phyloP scores from a whole-genome alignment of 2,113 vertebrate species.

The Leptodactylus fuscus region DNA sequence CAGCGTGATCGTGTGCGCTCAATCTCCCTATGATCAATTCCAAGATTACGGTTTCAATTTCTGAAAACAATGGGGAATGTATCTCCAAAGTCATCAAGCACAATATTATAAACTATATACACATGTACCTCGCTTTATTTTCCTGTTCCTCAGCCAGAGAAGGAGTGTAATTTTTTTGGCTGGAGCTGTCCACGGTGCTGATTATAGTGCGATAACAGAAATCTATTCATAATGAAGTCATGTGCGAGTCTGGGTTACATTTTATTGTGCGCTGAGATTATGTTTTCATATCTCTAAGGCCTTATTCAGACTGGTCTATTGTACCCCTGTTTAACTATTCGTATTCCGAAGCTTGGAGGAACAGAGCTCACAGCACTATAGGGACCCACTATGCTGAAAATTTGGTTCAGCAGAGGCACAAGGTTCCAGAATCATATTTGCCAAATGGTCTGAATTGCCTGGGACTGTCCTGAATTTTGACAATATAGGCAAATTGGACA shows the following conservation, averaged over 20 bases:
- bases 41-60: background rate
- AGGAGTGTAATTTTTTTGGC: background rate
- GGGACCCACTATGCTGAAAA: background rate
- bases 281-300: background rate
- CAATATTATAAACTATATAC: background rate
- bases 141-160: background rate
- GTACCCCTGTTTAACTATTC: background rate
- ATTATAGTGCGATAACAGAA: background rate
- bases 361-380: background rate
- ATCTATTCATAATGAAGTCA: background rate
- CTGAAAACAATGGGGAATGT: constrained; percentile 13
- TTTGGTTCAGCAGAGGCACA: too few relatives aligned
- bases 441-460: too few relatives aligned
- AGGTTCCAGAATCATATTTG: too few relatives aligned
- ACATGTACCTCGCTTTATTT: background rate
- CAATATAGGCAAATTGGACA: too few relatives aligned
- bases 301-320: background rate
- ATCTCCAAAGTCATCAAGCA: background rate
- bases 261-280: background rate
- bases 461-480: too few relatives aligned
- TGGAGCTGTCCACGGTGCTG: constrained; percentile 12
- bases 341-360: background rate
- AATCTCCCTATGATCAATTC: constrained; percentile 14
- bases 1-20: background rate
- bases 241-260: background rate